Base-by-base conservation (phyloP, 1,140 invertebrate genomes). In the Melitaea cinxia region DNA sequence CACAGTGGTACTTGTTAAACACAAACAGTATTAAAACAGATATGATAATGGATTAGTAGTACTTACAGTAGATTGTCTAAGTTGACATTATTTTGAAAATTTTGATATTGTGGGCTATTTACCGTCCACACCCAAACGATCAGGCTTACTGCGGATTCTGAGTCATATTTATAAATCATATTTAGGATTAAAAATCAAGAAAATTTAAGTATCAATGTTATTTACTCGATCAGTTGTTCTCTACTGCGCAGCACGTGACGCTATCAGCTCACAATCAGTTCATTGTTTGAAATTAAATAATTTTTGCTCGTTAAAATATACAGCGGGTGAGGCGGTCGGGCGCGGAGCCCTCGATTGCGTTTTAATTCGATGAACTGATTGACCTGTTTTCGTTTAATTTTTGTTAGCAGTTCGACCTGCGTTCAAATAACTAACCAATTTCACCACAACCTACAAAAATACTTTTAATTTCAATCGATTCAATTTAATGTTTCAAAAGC, bases 281-380 rank as follows among this genome's bases (percentile, higher is more conserved):
- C 14, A 17, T 39, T 39, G 37, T 39, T 39, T 39, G 37, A 15
- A 3, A 15, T 39, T n/a, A 37, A 12, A 39, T 39, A 15, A 39
- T 39, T 39, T 39, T 15, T 15, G 4, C 7, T 14, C 12, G 33
- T 5, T 15, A 15, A 15, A 15, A 15, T 39, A 39, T 4, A 39
- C 12, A 15, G 2, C 37, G 37, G 37, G 0, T n/a, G n/a, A n/a
- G n/a, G n/a, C n/a, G n/a, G n/a, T n/a, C n/a, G n/a, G n/a, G n/a
- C n/a, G n/a, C n/a, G n/a, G n/a, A n/a, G n/a, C n/a, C n/a, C n/a
- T 21, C 19, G 42, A 45, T 21, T 45, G 42, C 42, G 3, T 45
- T 45, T 45, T 45, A 45, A 45, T 15, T 45, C 42, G 19, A 45
- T 21, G 19, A 45, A 45, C 19, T 45, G 42, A 45, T 45, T 45